These are phyloP conservation scores for Drymonia ruficornis DNA, from an alignment of 2,888 invertebrate genomes.

Conservation along the genomic window DNA sequence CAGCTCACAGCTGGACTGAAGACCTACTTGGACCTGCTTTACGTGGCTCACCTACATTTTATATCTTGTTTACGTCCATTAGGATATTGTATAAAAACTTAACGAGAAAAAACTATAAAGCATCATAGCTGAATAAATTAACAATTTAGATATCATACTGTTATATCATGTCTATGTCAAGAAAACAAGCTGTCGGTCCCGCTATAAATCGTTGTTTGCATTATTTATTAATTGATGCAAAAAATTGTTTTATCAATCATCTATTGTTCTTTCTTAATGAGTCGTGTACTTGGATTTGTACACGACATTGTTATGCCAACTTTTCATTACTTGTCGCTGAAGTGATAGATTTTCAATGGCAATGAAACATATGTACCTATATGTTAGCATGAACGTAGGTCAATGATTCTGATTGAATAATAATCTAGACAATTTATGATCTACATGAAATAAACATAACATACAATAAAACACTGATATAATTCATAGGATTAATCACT, in stretches of 20 bases:
- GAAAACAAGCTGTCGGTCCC: background rate
- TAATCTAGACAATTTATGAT: too few species aligned
- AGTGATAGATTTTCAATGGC: too few species aligned
- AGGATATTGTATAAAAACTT: background rate
- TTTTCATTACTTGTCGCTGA: background rate
- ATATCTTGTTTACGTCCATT: background rate
- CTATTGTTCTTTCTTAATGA: conserved; percentile 4
- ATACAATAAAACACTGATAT: too few species aligned
- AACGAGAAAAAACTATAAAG: background rate
- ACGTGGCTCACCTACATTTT: background rate
- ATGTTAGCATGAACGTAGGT: too few species aligned
- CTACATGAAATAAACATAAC: too few species aligned
- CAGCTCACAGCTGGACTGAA: too few species aligned
- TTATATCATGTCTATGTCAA: background rate
- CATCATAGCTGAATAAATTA: background rate
- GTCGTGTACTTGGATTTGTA: background rate
- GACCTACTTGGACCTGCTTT: too few species aligned
- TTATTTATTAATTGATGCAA: background rate
- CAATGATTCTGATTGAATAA: too few species aligned
- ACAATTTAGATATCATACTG: background rate
- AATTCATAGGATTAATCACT: too few species aligned
- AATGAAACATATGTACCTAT: too few species aligned
- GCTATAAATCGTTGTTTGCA: background rate
- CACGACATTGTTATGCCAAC: background rate
- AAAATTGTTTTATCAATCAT: background rate